Evolutionary conservation across 2,888 invertebrate genomes (phyloP).

Genomic region (Drosophila multiciliata): DNA sequence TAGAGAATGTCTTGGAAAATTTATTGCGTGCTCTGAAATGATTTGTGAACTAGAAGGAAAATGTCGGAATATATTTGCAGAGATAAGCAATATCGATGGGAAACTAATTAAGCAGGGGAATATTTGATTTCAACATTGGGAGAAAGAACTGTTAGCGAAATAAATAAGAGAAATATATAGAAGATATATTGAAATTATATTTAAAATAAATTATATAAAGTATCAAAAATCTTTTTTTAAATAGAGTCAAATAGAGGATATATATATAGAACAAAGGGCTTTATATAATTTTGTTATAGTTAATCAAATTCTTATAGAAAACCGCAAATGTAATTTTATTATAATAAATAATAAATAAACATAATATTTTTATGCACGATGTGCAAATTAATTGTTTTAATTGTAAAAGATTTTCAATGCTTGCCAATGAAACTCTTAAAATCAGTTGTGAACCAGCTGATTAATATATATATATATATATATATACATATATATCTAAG

Average conservation of each 20-base stretch:
- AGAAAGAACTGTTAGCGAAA: neutral
- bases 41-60: slow-evolving; percentile 31
- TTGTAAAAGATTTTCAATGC: neutral
- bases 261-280: neutral
- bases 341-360: no score
- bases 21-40: slow-evolving; percentile 42
- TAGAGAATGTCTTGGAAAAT: slow-evolving; percentile 42
- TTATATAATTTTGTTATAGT: neutral
- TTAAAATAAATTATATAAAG: neutral
- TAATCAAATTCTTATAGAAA: neutral
- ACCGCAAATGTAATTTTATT: neutral
- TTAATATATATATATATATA: no score
- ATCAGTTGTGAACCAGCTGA: no score
- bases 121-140: neutral
- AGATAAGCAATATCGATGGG: slow-evolving; percentile 4
- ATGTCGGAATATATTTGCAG: slow-evolving; percentile 1
- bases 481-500: no score
- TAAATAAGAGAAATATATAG: neutral
- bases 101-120: neutral
- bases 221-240: neutral
- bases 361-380: no score
- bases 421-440: neutral
- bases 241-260: neutral
- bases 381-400: neutral
- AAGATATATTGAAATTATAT: neutral